Evolutionary conservation across 1,140 invertebrate genomes (phyloP), one percentile per base, ranked within the genome.

Genomic region (Idris sp.): DNA sequence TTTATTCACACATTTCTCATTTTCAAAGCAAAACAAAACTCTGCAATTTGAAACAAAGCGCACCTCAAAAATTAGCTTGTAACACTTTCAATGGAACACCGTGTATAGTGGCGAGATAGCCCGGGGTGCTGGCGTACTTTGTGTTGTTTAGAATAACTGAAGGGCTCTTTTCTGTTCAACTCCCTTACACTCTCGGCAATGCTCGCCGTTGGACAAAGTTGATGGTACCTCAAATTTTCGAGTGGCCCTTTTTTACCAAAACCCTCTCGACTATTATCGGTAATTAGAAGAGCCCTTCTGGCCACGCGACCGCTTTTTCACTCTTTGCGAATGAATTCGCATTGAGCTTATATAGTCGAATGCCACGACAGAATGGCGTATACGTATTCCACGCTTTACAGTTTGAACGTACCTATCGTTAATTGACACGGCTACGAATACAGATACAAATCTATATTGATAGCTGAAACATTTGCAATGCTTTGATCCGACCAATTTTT

Each of bases 131-230:
- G 77, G 79, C 74, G 79, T 75, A 80, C 81, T 86, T 86, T 86
- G 84, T 87, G 84, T 87, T 87, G 82, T 84, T 86, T 86, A 83
- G 83, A 86, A 86, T 84, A 86, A 87, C 82, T 68, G 79, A 83
- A 84, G 82, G 83, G 83, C 79, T 83, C 80, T 78, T 71, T 51
- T 67, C 61, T 56, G 43, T 61, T 71, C 56, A 38, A 67, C 58
- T 74, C 58, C 51, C 64, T 67, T 36, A 43, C 62, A 73, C 65
- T 56, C 35, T 53, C 58, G 10, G 40, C 54, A 53, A 41, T 74
- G 51, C 69, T 64, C 62, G 43, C 46, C 41, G 44, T 59, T 14
- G 46, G 58, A 68, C 56, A 58, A 58, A n/a, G n/a, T n/a, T 40
- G 58, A 40, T 61, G 69, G 67, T 76, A 58, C 67, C 51, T 74